Percentiles rank a stretch among this genome's conserved stretches.
These are phyloP conservation scores for Morone chrysops DNA, from an alignment of 2,113 vertebrate species.

Conservation along the genomic window DNA sequence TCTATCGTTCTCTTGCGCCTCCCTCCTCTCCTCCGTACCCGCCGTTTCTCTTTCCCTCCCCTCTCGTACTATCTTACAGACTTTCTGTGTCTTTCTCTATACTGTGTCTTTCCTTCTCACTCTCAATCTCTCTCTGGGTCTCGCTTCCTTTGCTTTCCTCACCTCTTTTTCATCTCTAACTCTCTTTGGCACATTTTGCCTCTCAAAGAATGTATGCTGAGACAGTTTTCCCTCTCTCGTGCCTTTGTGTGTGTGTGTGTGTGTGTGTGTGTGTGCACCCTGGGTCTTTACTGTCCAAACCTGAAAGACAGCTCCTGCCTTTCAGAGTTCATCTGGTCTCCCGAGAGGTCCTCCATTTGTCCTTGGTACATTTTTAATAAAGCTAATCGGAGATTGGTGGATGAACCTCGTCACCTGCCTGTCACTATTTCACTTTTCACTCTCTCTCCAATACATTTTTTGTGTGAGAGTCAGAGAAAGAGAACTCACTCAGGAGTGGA, in stretches of 20 bases:
- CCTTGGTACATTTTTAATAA: constrained; percentile 84
- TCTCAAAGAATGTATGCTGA: constrained; percentile 68
- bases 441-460: constrained; percentile 41
- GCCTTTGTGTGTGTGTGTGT: neutral
- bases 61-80: neutral
- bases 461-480: constrained; percentile 24
- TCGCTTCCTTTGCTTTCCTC: constrained; percentile 69
- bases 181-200: constrained; percentile 74
- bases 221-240: constrained; percentile 40
- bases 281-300: constrained; percentile 56
- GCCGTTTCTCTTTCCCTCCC: neutral
- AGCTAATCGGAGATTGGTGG: constrained; percentile 75
- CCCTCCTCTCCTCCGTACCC: neutral
- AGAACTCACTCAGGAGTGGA: constrained; percentile 32
- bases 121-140: constrained; percentile 69
- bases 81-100: constrained; percentile 42
- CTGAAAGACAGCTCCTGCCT: constrained; percentile 67
- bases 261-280: constrained; percentile 6
- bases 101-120: constrained; percentile 44
- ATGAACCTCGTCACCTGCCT: constrained; percentile 75
- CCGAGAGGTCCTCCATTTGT: constrained; percentile 73
- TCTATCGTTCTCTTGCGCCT: constrained; percentile 7
- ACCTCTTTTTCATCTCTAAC: constrained; percentile 78
- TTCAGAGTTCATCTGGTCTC: constrained; percentile 70
- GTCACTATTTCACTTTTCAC: constrained; percentile 75